Evolutionary conservation across 2,113 vertebrate genomes (phyloP), one percentile per base, ranked within the genome.

Genomic region (Elephantulus edwardii): DNA sequence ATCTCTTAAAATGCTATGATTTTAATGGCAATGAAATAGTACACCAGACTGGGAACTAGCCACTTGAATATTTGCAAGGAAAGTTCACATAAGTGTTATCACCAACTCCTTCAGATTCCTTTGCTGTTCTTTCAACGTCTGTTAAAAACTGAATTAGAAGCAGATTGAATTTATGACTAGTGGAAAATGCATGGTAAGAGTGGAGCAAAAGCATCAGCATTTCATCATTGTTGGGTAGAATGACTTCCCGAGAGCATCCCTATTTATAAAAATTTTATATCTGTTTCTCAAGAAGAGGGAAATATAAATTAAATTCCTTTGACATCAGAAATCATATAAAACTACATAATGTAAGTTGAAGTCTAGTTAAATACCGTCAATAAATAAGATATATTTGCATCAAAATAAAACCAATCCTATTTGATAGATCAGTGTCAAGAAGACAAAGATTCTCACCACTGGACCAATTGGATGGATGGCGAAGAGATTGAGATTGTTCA

Each of bases 401-500:
- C 58, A 92, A 93, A 86, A 86, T 82, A 85, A 94, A 95, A 96
- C 90, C 70, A 83, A 91, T 91, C 95, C 60, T 89, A 20, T 87
- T 87, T 80, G 72, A 79, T 89, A 74, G 71, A 66, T 90, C 82
- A n/a, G n/a, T n/a, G n/a, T n/a, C n/a, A n/a, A n/a, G n/a, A n/a
- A n/a, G n/a, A n/a, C n/a, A n/a, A n/a, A n/a, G n/a, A n/a, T n/a
- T n/a, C n/a, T n/a, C n/a, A n/a, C n/a, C n/a, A n/a, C n/a, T n/a
- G n/a, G n/a, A n/a, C n/a, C n/a, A n/a, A n/a, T n/a, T n/a, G n/a
- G n/a, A n/a, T n/a, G n/a, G n/a, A n/a, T n/a, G n/a, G n/a, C n/a
- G n/a, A n/a, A n/a, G n/a, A n/a, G n/a, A n/a, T n/a, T n/a, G n/a
- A n/a, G n/a, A n/a, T n/a, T n/a, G n/a, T n/a, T n/a, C n/a, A n/a